Conservation (phyloP, 2,113 vertebrate genomes). For the Eudyptes chrysolophus region DNA sequence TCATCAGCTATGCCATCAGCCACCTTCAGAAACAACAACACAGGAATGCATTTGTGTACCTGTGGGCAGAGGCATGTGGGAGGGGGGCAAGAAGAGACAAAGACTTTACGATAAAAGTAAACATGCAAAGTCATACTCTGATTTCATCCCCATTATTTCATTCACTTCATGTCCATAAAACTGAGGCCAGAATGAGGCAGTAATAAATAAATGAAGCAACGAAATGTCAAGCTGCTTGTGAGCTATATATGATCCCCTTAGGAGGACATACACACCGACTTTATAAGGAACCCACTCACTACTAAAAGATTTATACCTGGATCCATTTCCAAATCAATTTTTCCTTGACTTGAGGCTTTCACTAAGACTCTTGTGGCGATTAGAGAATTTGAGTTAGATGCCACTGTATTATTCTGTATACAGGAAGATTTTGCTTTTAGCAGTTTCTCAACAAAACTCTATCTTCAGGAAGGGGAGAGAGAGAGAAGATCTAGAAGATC, state of each 20-base stretch:
- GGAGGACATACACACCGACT: not conserved
- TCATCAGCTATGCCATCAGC: not conserved
- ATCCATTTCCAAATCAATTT: not conserved
- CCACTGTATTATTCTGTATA: not conserved
- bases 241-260: not conserved
- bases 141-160: not conserved
- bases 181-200: not conserved
- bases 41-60: not conserved
- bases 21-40: not conserved
- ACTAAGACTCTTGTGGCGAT: not conserved
- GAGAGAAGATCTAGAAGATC: not conserved
- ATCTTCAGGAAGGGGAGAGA: not conserved
- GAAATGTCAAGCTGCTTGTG: not conserved
- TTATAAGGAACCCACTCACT: not conserved
- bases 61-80: not conserved
- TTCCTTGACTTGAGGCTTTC: not conserved
- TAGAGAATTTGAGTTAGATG: not conserved
- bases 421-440: not conserved
- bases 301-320: not conserved
- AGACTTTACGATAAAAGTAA: not conserved
- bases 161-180: not conserved
- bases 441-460: not conserved
- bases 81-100: not conserved
- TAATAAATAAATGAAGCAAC: not conserved
- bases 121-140: not conserved